phyloP scores from a whole-genome alignment of 2,113 vertebrate genomes.

The Panthera tigris region DNA sequence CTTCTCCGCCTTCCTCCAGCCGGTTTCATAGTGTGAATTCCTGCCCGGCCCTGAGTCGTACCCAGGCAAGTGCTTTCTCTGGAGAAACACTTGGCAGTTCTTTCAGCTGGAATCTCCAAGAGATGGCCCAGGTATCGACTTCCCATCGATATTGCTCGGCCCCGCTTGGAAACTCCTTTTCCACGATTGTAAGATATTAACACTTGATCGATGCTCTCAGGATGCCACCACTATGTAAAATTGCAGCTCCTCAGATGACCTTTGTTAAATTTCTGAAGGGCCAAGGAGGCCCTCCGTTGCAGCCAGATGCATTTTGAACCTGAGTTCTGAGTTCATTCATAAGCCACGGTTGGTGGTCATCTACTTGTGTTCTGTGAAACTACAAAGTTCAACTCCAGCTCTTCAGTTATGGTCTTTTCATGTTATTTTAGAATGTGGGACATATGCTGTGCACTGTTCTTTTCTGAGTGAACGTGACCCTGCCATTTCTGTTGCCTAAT shows the following conservation, averaged over 20 bases:
- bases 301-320: constrained; percentile 52
- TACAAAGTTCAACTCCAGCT: constrained; percentile 37
- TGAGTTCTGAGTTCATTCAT: constrained; percentile 56
- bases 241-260: constrained; percentile 52
- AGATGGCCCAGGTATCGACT: constrained; percentile 76
- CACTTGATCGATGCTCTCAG: constrained; percentile 57
- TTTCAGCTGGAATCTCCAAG: constrained; percentile 79
- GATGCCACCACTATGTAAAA: constrained; percentile 59
- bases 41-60: constrained; percentile 81
- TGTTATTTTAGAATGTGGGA: constrained; percentile 50
- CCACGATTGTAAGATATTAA: constrained; percentile 70
- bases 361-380: constrained; percentile 54
- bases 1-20: constrained; percentile 78
- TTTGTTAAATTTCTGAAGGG: constrained; percentile 54
- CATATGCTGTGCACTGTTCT: background rate
- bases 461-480: background rate
- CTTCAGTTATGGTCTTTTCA: constrained; percentile 27
- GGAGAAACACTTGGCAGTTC: constrained; percentile 79
- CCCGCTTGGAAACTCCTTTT: constrained; percentile 73
- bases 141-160: constrained; percentile 65
- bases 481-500: background rate
- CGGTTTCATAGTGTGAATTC: constrained; percentile 81
- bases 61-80: constrained; percentile 82
- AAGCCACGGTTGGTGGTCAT: constrained; percentile 46
- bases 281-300: constrained; percentile 14